Evolutionary conservation across 2,113 vertebrate genomes (phyloP), one percentile per base, ranked within the genome.

Genomic region (Callopanchax toddi): DNA sequence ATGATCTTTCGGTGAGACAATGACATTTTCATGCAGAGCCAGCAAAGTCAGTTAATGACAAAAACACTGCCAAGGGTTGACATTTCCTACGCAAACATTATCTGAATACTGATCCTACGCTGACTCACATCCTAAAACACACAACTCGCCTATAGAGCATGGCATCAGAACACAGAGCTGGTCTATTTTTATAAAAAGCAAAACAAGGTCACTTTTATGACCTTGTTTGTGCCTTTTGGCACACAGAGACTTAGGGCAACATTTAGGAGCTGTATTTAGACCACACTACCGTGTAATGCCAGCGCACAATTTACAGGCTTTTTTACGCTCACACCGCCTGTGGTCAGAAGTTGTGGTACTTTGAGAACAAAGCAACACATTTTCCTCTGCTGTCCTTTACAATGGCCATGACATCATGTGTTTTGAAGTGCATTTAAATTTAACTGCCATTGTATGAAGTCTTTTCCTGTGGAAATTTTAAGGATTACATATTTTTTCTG

Each of bases 221-320:
- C 83, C 78, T 85, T 85, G 78, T 75, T 83, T 83, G 54, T 77
- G 78, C 76, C 76, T 79, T 67, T 72, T 79, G 76, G 76, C 68
- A 1, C 62, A 69, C 46, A 2, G 72, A 75, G 50, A 79, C 75
- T 84, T 74, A 53, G 59, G 76, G 29, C 70, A 76, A 70, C 44
- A 71, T 62, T 71, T 66, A 76, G 74, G 68, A 74, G 69, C 84
- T 73, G 55, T 74, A 84, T 84, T 82, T 84, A 77, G 77, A 81
- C 75, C 79, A 79, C 72, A 81, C 66, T 71, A 57, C 48, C 56
- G 52, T 46, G 67, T 58, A 37, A 45, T 48, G 53, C 59, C 39
- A 49, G 50, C 21, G 49, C 46, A 53, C 63, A 49, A 43, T 50
- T 23, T 18, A 44, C 44, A 62, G 22, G 25, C 23, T 3, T 7